Conservation (phyloP, 2,888 invertebrate genomes). For the Cheilosia vernalis region DNA sequence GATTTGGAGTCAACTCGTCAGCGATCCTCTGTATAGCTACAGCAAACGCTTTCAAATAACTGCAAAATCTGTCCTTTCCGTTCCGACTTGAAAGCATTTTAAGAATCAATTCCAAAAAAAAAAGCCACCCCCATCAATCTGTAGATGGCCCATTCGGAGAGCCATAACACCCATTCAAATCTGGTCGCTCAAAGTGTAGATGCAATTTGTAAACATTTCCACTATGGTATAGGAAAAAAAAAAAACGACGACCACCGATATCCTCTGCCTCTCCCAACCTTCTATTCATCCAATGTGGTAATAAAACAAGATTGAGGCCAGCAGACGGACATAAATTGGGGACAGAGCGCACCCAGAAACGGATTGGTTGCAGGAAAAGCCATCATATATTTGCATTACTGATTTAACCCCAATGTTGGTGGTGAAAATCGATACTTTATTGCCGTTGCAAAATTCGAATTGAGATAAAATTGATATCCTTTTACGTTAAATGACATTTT, state of each 20-base stretch:
- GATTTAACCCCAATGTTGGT: slow-evolving; percentile 72
- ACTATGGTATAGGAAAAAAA: slow-evolving; percentile 8
- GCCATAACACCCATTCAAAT: slow-evolving; percentile 57
- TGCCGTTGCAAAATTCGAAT: slow-evolving; percentile 74
- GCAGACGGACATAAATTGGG: slow-evolving; percentile 69
- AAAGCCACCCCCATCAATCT: slow-evolving; percentile 45
- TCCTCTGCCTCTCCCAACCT: neutral
- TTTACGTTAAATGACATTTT: slow-evolving; percentile 73
- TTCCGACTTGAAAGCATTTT: slow-evolving; percentile 65
- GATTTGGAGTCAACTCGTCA: too few species aligned
- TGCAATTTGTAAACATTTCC: slow-evolving; percentile 74
- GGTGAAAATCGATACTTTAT: slow-evolving; percentile 75
- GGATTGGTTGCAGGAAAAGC: slow-evolving; percentile 46
- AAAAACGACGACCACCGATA: neutral
- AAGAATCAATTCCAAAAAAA: slow-evolving; percentile 69
- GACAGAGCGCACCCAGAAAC: slow-evolving; percentile 8
- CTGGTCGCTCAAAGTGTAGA: slow-evolving; percentile 48
- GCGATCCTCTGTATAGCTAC: too few species aligned
- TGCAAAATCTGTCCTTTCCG: neutral
- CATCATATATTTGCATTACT: slow-evolving; percentile 75
- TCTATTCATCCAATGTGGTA: slow-evolving; percentile 20
- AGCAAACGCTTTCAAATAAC: neutral
- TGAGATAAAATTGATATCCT: slow-evolving; percentile 75
- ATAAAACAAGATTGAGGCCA: slow-evolving; percentile 70
- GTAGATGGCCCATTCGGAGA: slow-evolving; percentile 63